A percentile compares a stretch with the other conserved stretches of the same genome.
Conservation (phyloP, 1,140 invertebrate genomes). For the Pseudoatta argentina region DNA sequence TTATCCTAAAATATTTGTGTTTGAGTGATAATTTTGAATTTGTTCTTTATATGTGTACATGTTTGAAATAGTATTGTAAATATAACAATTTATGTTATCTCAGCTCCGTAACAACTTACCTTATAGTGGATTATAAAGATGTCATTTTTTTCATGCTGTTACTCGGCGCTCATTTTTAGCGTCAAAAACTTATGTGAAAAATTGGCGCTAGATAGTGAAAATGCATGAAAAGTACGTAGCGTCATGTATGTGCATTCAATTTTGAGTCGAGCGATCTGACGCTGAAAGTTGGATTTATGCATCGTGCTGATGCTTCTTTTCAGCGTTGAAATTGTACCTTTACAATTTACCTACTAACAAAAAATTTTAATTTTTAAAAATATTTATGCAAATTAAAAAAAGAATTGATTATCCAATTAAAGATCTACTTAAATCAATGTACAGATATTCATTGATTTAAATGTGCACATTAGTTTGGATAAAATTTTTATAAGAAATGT, state of each 20-base stretch:
- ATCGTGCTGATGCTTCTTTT: not conserved
- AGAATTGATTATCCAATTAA: not conserved
- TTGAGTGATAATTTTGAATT: not conserved
- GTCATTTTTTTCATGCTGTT: no score
- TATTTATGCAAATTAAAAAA: not conserved
- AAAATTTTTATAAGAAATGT: not conserved
- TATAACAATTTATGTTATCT: not conserved
- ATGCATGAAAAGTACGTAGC: no score
- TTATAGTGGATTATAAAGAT: not conserved
- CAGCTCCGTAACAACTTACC: not conserved
- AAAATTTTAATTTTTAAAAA: not conserved
- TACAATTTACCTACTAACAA: not conserved
- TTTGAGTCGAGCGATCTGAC: no score
- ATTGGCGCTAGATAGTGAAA: no score
- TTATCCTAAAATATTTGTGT: not conserved
- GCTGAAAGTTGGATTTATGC: no score
- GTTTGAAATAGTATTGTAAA: not conserved
- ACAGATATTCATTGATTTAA: not conserved
- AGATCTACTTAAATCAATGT: not conserved
- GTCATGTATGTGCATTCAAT: no score
- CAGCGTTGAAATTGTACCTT: no score
- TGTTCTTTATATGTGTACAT: not conserved
- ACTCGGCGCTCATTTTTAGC: not conserved
- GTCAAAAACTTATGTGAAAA: no score
- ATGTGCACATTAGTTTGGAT: not conserved